Base-by-base conservation (phyloP, 2,113 vertebrate species). In the Channa maculata region DNA sequence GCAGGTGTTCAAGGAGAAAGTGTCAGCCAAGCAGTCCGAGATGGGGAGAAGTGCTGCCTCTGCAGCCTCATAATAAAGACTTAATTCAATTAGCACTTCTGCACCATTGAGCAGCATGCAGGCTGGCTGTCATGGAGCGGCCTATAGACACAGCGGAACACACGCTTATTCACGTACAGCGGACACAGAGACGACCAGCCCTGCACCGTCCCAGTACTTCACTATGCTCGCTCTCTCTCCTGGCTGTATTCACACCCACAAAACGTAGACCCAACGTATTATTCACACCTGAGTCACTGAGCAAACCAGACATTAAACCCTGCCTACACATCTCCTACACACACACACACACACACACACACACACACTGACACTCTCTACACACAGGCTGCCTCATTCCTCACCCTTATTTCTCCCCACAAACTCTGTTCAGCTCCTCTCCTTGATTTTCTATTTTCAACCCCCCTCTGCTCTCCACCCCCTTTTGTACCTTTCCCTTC, bases 1-100 rank as follows among this genome's bases (percentile, higher is more conserved):
- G 92, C 92, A 93, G 94, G 91, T 94, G 93, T 94, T 94, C 93
- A 94, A 94, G 94, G 93, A 94, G 94, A 94, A 94, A 94, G 90
- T 95, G 93, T 95, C 93, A 95, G 94, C 92, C 93, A 94, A 94
- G 86, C 85, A 72, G 88, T 79, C 85, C 74, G 85, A 88, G 88
- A 90, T 88, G 89, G 83, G 90, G 87, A 93, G 92, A 94, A 93
- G 87, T 94, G 93, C 93, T 93, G 92, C 91, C 91, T 91, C 92
- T 92, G 94, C 93, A 94, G 91, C 90, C 90, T 86, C 85, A 94
- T 94, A 94, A 94, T 95, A 94, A 93, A 94, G 92, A 92, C 92
- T 94, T 94, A 93, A 95, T 94, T 94, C 92, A 94, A 92, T 94
- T 93, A 94, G 91, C 79, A 79, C 92, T 93, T 93, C 92, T 94